Base-by-base conservation (phyloP, 2,113 vertebrate species). In the Vulpes vulpes region DNA sequence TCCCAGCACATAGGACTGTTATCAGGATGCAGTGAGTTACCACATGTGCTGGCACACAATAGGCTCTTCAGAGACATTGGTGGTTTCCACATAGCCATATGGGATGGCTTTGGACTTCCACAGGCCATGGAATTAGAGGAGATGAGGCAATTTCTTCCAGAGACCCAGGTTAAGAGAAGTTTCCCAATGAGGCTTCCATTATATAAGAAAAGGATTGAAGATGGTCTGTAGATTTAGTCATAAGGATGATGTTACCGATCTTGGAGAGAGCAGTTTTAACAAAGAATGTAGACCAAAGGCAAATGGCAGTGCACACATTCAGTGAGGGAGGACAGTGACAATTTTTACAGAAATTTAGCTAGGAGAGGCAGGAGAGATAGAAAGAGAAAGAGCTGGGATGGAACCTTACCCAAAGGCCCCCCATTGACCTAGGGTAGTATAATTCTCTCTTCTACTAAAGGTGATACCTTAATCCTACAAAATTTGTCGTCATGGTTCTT, bases 371-470 rank as follows among this genome's bases (percentile, higher is more conserved):
- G 27, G 3, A 35, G n/a, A 59, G 11, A 11, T 1, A 17, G 57
- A 23, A 12, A 82, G 35, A 43, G 11, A 49, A 38, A 89, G 62
- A 89, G 22, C 15, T 89, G 43, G 11, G 22, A n/a, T 97, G 49
- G 73, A 93, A 2, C 5, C 67, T 95, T 60, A 53, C 79, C 32
- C 35, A 71, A 57, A 95, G 60, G 35, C 57, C 71, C 8, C 11
- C 27, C n/a, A 32, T 94, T 92, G 35, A 95, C 17, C 59, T 69
- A 76, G 35, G 27, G 14, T 51, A 38, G 59, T 78, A 10, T 76
- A 51, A 95, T n/a, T 60, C 16, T 89, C 32, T 93, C 38, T 96
- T 94, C 74, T 82, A 93, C 76, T 93, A 83, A 78, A 93, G 14
- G 1, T 8, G 19, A 67, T 71, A 17, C 3, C 22, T 85, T 78